Evolutionary conservation across 2,888 invertebrate species (phyloP).

Genomic region (Eupithecia centaureata): DNA sequence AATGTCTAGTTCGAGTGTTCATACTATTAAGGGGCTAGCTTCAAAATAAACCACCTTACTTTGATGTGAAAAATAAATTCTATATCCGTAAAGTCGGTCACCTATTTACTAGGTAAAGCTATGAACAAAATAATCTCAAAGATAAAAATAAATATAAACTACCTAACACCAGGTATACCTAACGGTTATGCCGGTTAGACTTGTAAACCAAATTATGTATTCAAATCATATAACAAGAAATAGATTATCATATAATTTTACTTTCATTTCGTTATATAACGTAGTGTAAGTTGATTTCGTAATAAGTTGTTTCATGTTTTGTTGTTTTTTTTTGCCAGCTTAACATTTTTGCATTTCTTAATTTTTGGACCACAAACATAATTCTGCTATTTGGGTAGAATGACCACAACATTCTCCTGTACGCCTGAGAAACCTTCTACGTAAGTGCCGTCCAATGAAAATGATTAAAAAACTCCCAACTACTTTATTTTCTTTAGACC

Average conservation of each 20-base stretch:
- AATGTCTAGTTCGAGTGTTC: too few species aligned
- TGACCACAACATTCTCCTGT: background rate
- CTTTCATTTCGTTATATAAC: conserved; percentile 30
- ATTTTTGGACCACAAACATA: background rate
- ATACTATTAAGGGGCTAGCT: too few species aligned
- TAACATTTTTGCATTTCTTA: background rate
- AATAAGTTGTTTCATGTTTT: conserved; percentile 6
- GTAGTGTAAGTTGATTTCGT: conserved; percentile 10
- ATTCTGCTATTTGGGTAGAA: background rate
- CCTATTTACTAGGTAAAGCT: too few species aligned
- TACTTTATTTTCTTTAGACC: too few species aligned
- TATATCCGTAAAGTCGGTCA: too few species aligned
- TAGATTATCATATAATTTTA: conserved; percentile 19
- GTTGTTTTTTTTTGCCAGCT: background rate
- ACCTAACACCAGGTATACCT: background rate
- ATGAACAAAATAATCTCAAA: too few species aligned
- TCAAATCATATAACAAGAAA: conserved; percentile 26
- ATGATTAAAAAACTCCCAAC: too few species aligned
- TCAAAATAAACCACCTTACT: too few species aligned
- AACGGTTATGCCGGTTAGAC: background rate
- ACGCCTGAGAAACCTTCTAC: background rate
- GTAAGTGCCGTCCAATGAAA: too few species aligned
- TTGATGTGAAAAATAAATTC: too few species aligned
- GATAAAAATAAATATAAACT: background rate
- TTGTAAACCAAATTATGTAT: conserved; percentile 23